A percentile compares a stretch with the other conserved stretches of the same genome.
Conservation (phyloP, 2,888 invertebrate species). For the Periphyllus acericola region DNA sequence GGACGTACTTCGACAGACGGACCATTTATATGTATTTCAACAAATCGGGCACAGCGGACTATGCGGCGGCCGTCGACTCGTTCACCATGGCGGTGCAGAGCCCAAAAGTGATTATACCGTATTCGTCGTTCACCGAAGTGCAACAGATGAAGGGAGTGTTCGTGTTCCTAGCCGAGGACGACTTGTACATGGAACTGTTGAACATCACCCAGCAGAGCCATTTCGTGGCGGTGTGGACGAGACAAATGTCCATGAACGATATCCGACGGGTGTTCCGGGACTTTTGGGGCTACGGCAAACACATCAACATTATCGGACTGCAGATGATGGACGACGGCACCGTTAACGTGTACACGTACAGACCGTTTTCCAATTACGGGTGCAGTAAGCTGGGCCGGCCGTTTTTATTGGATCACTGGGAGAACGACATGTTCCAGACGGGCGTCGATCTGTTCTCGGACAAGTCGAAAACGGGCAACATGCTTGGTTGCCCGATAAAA, state of each 20-base stretch:
- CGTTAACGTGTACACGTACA: constrained; percentile 64
- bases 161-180: constrained; percentile 47
- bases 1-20: constrained; percentile 46
- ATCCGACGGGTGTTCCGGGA: constrained; percentile 32
- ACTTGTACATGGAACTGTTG: constrained; percentile 2
- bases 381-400: constrained; percentile 64
- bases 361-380: constrained; percentile 64
- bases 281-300: constrained; percentile 55
- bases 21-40: constrained; percentile 45
- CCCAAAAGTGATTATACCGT: constrained; percentile 39
- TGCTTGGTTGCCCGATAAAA: constrained; percentile 64
- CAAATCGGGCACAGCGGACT: neutral
- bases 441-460: constrained; percentile 62
- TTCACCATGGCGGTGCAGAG: constrained; percentile 46
- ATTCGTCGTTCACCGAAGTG: neutral
- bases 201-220: neutral
- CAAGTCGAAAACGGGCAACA: constrained; percentile 63
- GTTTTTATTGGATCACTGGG: constrained; percentile 64
- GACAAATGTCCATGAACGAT: neutral
- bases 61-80: neutral
- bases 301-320: constrained; percentile 57
- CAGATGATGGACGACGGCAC: neutral
- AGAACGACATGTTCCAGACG: constrained; percentile 46
- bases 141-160: constrained; percentile 5
- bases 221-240: constrained; percentile 40